A percentile compares a stretch with the other conserved stretches of the same genome.
These are phyloP conservation scores for Drosophila pseudoananassae DNA, from an alignment of 1,140 invertebrate genomes.

Conservation along the genomic window DNA sequence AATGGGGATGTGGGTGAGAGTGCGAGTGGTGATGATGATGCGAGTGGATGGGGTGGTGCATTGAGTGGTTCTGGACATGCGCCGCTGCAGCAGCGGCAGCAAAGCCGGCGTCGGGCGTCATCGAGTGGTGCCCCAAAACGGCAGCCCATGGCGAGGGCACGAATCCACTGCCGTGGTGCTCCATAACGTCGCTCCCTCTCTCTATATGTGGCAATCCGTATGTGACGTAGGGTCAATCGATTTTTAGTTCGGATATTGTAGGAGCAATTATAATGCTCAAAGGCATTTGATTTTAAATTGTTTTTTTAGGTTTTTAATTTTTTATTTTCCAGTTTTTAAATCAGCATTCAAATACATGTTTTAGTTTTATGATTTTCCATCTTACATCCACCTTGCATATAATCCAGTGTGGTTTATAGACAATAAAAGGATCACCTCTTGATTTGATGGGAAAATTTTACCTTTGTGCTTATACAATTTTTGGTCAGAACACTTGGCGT, in stretches of 20 bases:
- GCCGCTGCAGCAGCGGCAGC: constrained; percentile 84
- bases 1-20: constrained; percentile 68
- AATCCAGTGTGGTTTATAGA: too few species aligned
- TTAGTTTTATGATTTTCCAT: too few species aligned
- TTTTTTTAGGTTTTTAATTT: neutral
- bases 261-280: neutral
- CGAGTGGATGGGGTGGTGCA: constrained; percentile 70
- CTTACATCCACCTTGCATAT: too few species aligned
- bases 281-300: neutral
- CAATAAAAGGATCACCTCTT: neutral
- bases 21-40: constrained; percentile 82
- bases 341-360: too few species aligned
- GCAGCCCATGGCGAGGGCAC: constrained; percentile 89
- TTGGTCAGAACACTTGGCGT: neutral
- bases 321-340: too few species aligned
- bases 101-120: constrained; percentile 84
- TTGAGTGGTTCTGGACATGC: constrained; percentile 83
- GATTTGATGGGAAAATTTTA: neutral
- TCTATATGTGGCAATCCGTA: constrained; percentile 14
- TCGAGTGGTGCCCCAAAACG: constrained; percentile 87
- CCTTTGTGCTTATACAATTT: neutral
- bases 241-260: neutral
- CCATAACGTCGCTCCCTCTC: constrained; percentile 84
- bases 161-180: constrained; percentile 88
- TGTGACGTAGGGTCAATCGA: constrained; percentile 11